Base-by-base conservation (phyloP, 2,888 invertebrate genomes). In the Lacanobia oleracea region DNA sequence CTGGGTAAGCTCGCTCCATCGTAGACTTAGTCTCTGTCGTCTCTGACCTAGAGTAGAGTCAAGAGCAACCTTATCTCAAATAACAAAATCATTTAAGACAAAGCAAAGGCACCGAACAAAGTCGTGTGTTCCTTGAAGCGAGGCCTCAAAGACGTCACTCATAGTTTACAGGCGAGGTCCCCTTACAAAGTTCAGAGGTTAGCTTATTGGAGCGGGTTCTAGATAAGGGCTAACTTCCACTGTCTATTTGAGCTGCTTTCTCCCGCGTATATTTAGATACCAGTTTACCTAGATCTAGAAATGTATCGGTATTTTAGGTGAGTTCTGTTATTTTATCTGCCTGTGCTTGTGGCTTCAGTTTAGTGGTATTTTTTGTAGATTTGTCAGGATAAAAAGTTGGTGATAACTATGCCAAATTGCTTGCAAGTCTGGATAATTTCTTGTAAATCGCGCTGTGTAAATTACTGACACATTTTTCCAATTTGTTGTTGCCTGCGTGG, bases 161-260 rank as follows among this genome's bases (percentile, higher is more conserved):
- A 37, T 51, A 56, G 56, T 61, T 56, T 62, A 65, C 53, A 23
- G 69, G 68, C 21, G 27, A 68, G 37, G 27, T 57, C 12, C n/a
- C 40, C 56, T 48, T 54, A 40, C 45, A 73, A 57, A 73, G 79
- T 53, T 67, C 74, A 64, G 40, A 67, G 79, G 60, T 61, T n/a
- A 56, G 37, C 48, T 60, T 23, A 60, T 21, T 60, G 63, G 45
- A 67, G 73, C 45, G 27, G 7, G 16, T 14, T 33, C 12, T 51
- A 33, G 45, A 21, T 33, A 57, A 40, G 61, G 43, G 14, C 14
- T 12, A 21, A 50, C 21, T 37, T 40, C 21, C 3, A 51, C 14
- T 3, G 8, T 59, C 23, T 57, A 57, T 51, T 54, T 27, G 51
- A 53, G 40, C 21, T 43, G 27, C 27, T 48, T 23, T 40, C 54